Evolutionary conservation across 53 echinoderm and acorn worm genomes (phyloP).

Genomic region (Paracentrotus lividus): DNA sequence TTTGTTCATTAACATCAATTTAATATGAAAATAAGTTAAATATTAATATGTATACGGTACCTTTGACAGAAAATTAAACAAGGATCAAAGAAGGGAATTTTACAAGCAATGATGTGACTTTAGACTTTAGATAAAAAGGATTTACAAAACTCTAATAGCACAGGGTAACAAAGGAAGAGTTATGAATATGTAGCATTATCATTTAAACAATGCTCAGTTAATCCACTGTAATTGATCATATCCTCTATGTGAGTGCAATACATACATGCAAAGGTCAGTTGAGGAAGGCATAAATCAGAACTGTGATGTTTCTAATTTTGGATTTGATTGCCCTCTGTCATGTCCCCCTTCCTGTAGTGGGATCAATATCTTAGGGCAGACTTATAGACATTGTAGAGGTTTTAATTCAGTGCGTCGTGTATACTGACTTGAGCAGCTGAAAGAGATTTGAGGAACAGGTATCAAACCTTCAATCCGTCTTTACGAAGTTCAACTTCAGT

Average conservation of each 20-base stretch:
- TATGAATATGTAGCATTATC: background rate
- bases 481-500: background rate
- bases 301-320: slow-evolving; percentile 24
- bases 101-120: too few species aligned
- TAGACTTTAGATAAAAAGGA: too few species aligned
- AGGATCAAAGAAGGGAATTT: too few species aligned
- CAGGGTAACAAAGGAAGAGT: background rate
- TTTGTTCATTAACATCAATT: too few species aligned
- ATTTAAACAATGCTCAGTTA: background rate
- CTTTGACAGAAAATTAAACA: too few species aligned
- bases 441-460: background rate
- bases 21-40: too few species aligned
- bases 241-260: background rate
- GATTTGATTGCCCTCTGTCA: slow-evolving; percentile 16
- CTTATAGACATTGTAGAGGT: slow-evolving; percentile 17
- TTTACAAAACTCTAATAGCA: too few species aligned
- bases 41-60: too few species aligned
- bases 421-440: background rate
- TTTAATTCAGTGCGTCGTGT: slow-evolving; percentile 21
- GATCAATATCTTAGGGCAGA: background rate
- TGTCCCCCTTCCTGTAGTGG: slow-evolving; percentile 8
- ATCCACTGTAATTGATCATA: background rate
- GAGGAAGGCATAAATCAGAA: background rate
- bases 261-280: background rate
- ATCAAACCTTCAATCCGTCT: background rate